A percentile compares a stretch with the other conserved stretches of the same genome.
phyloP scores from a whole-genome alignment of 2,888 invertebrate genomes.

The Gortyna flavago region DNA sequence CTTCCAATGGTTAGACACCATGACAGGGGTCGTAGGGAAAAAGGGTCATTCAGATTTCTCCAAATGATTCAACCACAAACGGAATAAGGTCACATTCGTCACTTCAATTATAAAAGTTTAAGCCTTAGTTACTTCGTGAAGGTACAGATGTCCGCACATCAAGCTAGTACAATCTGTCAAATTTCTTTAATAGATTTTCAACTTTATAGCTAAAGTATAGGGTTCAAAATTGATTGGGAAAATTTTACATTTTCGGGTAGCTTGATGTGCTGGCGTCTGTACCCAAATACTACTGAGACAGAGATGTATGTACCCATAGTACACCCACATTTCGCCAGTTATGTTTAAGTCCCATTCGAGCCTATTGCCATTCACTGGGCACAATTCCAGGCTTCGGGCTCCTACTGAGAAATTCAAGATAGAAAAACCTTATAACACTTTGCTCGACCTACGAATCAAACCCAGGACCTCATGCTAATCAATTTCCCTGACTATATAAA shows the following conservation, averaged over 20 bases:
- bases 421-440: too few relatives aligned
- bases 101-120: constrained; percentile 32
- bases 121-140: not conserved
- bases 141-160: too few relatives aligned
- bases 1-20: constrained; percentile 1
- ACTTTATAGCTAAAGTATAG: too few relatives aligned
- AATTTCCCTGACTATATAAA: not conserved
- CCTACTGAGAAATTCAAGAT: not conserved
- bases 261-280: too few relatives aligned
- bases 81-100: constrained; percentile 9
- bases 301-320: not conserved
- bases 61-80: constrained; percentile 22
- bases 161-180: too few relatives aligned
- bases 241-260: too few relatives aligned
- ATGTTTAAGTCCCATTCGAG: too few relatives aligned
- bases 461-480: not conserved
- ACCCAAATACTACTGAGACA: too few relatives aligned
- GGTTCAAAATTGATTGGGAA: too few relatives aligned
- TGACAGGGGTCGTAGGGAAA: constrained; percentile 28
- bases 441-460: not conserved
- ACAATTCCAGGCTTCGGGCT: not conserved
- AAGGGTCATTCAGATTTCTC: constrained; percentile 30
- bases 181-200: too few relatives aligned
- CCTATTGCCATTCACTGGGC: not conserved
- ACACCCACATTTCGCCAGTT: too few relatives aligned